A percentile compares a stretch with the other conserved stretches of the same genome.
Evolutionary conservation across 2,113 vertebrate species (phyloP).

Genomic region (Podarcis cretensis): DNA sequence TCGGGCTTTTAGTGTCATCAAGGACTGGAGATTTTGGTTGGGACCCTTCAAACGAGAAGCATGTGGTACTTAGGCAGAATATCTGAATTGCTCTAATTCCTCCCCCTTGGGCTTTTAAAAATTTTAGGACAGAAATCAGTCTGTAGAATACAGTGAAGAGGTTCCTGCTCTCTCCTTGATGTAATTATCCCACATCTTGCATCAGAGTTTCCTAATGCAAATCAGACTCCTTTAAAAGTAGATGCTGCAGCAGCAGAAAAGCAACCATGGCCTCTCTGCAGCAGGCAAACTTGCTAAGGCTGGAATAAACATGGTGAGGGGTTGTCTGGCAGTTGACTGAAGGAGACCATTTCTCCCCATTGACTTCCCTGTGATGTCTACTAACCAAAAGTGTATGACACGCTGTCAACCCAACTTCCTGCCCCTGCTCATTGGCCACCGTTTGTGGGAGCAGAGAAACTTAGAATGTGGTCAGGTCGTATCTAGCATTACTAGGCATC

Average conservation of each 20-base stretch:
- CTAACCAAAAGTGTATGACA: not conserved
- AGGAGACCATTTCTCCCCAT: not conserved
- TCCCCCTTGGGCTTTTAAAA: not conserved
- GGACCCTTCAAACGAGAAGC: not conserved
- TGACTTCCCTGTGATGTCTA: too few species aligned
- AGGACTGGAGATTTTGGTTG: not conserved
- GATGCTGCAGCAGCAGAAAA: conserved; percentile 7
- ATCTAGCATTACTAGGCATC: not conserved
- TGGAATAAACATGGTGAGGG: not conserved
- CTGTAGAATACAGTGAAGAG: not conserved
- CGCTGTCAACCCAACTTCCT: not conserved
- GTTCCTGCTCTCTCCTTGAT: not conserved
- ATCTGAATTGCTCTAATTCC: not conserved
- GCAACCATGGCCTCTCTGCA: not conserved
- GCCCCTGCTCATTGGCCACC: too few species aligned
- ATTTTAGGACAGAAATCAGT: not conserved
- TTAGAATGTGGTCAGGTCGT: too few species aligned
- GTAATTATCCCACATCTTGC: not conserved
- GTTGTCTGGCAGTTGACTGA: not conserved
- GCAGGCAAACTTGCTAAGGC: not conserved
- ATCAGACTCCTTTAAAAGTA: not conserved
- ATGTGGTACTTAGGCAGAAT: not conserved
- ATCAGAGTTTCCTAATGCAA: not conserved
- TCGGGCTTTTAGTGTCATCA: not conserved
- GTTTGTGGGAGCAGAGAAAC: not conserved